A percentile compares a stretch with the other conserved stretches of the same genome.
These are phyloP conservation scores for Harpalus rufipes DNA, from an alignment of 2,888 invertebrate genomes.

Conservation along the genomic window DNA sequence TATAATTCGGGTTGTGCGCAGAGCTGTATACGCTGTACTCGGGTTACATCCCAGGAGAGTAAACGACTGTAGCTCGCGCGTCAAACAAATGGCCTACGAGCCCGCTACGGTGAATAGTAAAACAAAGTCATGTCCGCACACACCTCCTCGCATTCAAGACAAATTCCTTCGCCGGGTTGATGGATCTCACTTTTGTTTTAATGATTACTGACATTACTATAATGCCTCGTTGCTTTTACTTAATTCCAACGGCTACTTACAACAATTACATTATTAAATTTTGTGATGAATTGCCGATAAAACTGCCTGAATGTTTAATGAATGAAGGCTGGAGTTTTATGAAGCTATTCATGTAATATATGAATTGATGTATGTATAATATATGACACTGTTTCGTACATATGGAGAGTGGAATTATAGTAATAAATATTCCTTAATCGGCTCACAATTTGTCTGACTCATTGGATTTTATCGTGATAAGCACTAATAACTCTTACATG, in stretches of 20 bases:
- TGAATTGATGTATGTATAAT: slow-evolving; percentile 23
- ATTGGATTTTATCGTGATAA: slow-evolving; percentile 17
- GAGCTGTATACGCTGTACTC: not conserved
- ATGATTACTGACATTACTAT: slow-evolving; percentile 14
- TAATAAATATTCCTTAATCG: slow-evolving; percentile 38
- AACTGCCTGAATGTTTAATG: slow-evolving; percentile 11
- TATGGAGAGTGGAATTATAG: slow-evolving; percentile 21
- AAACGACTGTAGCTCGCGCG: not conserved
- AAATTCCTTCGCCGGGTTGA: not conserved
- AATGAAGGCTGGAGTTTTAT: not conserved
- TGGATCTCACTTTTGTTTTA: not conserved
- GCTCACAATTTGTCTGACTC: slow-evolving; percentile 33
- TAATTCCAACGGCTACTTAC: not conserved
- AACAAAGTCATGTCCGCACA: slow-evolving; percentile 1
- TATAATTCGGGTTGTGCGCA: not conserved
- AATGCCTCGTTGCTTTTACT: not conserved
- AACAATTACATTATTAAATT: slow-evolving; percentile 28
- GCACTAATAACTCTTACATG: slow-evolving; percentile 4
- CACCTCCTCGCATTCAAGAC: not conserved
- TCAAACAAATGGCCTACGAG: not conserved
- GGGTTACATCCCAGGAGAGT: not conserved
- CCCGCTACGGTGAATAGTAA: not conserved
- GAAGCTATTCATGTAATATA: slow-evolving; percentile 10
- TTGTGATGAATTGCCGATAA: slow-evolving; percentile 7
- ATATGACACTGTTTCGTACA: slow-evolving; percentile 9